Base-by-base conservation (phyloP, 1,140 invertebrate species). In the Pygmarrhopalites habei region DNA sequence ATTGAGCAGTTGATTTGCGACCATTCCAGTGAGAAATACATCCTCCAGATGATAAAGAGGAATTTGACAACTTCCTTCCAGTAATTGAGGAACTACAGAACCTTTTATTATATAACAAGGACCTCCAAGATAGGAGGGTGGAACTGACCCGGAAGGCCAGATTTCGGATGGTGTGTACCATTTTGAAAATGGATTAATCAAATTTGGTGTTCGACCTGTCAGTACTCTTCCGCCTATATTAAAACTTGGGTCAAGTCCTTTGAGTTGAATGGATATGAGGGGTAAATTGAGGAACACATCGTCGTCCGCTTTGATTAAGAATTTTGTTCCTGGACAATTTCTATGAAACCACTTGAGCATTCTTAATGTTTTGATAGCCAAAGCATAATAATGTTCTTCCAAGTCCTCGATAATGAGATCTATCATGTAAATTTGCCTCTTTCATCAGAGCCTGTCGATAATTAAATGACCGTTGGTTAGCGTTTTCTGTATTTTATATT, bases 31-130 rank as follows among this genome's bases (percentile, higher is more conserved):
- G 17, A 92, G 82, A 73, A 86, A 94, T 39, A 93, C 85, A 72
- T 93, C 91, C 73, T 94, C 91, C 23, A 91, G 73, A 72, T 90
- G 86, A 64, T 90, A 82, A 28, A 89, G 77, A 7, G 83, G 82
- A 7, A 83, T 86, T 47, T 76, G 74, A 1, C 90, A 72, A 1
- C 88, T 84, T 2, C 83, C 81, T 23, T 81, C 72, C 72, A 87
- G 91, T 4, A 93, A 76, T 62, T 80, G 82, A 26, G 72, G 69
- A 5, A 83, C 84, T 1, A 87, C 80, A 71, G 84, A 82, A 5
- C 80, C 73, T n/a, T 87, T 88, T 77, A 92, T 82, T 0, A 88
- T 81, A 77, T 92, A 93, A 1, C 84, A 65, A 19, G 63, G 58
- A 7, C 71, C 71, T 5, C 44, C 62, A 15, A 60, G 41, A 46